A percentile compares a stretch with the other conserved stretches of the same genome.
These are phyloP conservation scores for Solenopsis invicta DNA, from an alignment of 1,140 invertebrate species.

Conservation along the genomic window DNA sequence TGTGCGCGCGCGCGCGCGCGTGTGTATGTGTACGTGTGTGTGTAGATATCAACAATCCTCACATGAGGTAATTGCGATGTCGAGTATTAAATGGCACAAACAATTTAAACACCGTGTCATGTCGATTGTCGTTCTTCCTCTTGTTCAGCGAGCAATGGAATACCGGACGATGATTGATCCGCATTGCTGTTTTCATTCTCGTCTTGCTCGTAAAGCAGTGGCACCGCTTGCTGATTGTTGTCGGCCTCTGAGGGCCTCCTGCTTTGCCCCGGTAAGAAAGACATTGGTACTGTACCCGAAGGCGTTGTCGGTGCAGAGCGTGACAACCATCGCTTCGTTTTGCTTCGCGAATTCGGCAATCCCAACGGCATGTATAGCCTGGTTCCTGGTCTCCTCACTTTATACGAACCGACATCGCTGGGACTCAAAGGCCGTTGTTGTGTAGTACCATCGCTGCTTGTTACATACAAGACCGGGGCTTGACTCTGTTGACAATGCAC, in stretches of 20 bases:
- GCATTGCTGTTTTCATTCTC: constrained; percentile 77
- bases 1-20: neutral
- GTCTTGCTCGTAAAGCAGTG: constrained; percentile 85
- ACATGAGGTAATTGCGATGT: neutral
- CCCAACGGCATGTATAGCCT: constrained; percentile 85
- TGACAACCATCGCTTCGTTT: constrained; percentile 89
- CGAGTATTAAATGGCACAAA: neutral
- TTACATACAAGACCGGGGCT: constrained; percentile 79
- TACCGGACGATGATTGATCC: constrained; percentile 41
- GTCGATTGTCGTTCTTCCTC: constrained; percentile 77
- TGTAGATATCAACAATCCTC: constrained; percentile 42
- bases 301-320: constrained; percentile 93
- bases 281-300: constrained; percentile 86
- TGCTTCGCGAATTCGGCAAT: constrained; percentile 78
- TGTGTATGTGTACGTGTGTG: neutral
- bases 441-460: constrained; percentile 66
- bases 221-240: constrained; percentile 83
- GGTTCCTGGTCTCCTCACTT: constrained; percentile 77
- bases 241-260: constrained; percentile 81
- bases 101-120: constrained; percentile 70
- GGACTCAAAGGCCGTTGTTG: constrained; percentile 78
- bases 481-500: constrained; percentile 74
- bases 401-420: constrained; percentile 73
- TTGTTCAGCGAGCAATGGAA: constrained; percentile 70
- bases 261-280: constrained; percentile 81